phyloP scores from a whole-genome alignment of 2,113 vertebrate species.

The Heterochromis multidens region DNA sequence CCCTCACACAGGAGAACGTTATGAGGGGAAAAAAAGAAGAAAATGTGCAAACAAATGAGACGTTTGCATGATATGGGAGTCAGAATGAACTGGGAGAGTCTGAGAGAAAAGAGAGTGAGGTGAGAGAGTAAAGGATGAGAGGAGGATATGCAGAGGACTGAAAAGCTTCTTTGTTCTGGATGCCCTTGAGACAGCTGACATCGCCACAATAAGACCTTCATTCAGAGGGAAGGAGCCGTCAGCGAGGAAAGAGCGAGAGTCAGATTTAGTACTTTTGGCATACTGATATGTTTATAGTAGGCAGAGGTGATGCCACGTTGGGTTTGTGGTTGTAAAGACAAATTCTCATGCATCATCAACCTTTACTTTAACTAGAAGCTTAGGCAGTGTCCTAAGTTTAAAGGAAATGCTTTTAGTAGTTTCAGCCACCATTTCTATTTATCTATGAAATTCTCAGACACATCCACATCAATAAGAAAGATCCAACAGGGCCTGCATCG shows the following conservation, averaged over 20 bases:
- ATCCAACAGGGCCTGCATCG: neutral
- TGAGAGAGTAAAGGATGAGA: slow-evolving; percentile 60
- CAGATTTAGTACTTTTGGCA: slow-evolving; percentile 32
- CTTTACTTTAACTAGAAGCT: neutral
- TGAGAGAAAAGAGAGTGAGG: slow-evolving; percentile 40
- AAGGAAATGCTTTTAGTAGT: neutral
- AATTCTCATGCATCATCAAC: neutral
- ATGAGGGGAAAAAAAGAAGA: neutral
- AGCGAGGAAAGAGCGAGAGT: slow-evolving; percentile 18
- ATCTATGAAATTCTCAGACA: neutral
- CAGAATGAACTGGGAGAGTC: slow-evolving; percentile 1
- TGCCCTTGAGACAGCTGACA: slow-evolving; percentile 82
- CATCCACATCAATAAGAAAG: neutral
- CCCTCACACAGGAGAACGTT: neutral
- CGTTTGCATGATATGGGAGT: slow-evolving; percentile 27
- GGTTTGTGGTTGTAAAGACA: neutral
- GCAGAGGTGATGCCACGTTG: neutral
- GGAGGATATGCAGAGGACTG: slow-evolving; percentile 65
- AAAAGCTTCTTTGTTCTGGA: slow-evolving; percentile 78
- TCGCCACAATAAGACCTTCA: slow-evolving; percentile 75
- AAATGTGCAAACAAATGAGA: slow-evolving; percentile 27
- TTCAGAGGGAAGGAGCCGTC: slow-evolving; percentile 50
- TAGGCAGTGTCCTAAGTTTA: neutral
- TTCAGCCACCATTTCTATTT: neutral
- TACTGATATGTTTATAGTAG: neutral